phyloP scores from a whole-genome alignment of 2,888 invertebrate species.

The Epiblema foenella region DNA sequence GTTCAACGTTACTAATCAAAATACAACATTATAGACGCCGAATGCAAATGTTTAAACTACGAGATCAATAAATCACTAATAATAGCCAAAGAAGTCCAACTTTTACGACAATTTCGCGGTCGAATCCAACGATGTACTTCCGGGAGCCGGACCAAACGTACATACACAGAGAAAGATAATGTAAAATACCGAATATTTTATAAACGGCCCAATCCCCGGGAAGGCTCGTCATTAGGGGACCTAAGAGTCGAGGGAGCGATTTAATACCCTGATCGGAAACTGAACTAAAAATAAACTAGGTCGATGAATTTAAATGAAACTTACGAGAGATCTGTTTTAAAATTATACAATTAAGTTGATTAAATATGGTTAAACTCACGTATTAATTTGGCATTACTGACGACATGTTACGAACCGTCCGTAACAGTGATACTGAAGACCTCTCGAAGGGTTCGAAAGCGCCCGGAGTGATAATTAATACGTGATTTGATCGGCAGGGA shows the following conservation, averaged over 20 bases:
- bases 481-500: too few species aligned
- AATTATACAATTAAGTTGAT: too few species aligned
- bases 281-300: conserved; percentile 17
- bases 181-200: conserved; percentile 2
- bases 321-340: too few species aligned
- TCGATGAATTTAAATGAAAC: not conserved
- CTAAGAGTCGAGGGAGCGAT: conserved; percentile 6
- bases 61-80: conserved; percentile 35
- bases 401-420: too few species aligned
- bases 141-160: not conserved
- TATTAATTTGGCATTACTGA: too few species aligned
- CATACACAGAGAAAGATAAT: not conserved
- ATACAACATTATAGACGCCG: conserved; percentile 62
- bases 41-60: conserved; percentile 59
- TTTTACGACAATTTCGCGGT: not conserved
- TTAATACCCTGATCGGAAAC: conserved; percentile 38
- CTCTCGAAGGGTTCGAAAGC: too few species aligned
- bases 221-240: conserved; percentile 33
- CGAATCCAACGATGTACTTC: conserved; percentile 34
- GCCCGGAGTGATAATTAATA: too few species aligned
- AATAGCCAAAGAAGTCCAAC: conserved; percentile 34
- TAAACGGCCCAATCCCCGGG: conserved; percentile 7
- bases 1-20: conserved; percentile 74
- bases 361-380: too few species aligned
- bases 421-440: too few species aligned